A percentile compares a stretch with the other conserved stretches of the same genome.
Evolutionary conservation across 2,113 vertebrate species (phyloP).

Genomic region (Ivindomyrus marchei): DNA sequence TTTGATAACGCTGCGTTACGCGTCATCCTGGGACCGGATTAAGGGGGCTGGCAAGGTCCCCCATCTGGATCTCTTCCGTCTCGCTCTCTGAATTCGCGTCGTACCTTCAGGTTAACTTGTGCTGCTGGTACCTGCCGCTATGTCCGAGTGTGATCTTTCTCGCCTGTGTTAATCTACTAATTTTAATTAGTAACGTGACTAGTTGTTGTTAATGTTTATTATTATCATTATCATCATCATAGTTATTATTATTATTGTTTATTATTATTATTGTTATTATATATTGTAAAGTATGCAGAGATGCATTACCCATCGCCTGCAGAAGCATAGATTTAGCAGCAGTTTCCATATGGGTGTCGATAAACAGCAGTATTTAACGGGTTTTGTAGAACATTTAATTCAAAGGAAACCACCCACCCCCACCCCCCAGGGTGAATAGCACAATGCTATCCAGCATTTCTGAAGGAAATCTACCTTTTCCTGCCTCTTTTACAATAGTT

Average conservation of each 20-base stretch:
- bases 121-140: background rate
- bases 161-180: background rate
- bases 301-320: background rate
- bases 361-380: background rate
- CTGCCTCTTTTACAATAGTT: background rate
- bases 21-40: background rate
- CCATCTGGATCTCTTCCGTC: background rate
- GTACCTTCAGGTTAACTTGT: background rate
- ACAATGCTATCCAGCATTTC: background rate
- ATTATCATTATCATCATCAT: background rate
- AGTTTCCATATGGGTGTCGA: background rate
- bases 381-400: background rate
- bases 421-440: background rate
- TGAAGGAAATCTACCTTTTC: constrained; percentile 12
- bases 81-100: background rate
- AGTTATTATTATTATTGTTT: too few species aligned
- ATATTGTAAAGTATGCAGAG: background rate
- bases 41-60: background rate
- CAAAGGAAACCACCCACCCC: background rate
- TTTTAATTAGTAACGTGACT: background rate
- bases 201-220: background rate
- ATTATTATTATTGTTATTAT: background rate
- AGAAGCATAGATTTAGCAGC: background rate
- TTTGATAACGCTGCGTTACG: background rate
- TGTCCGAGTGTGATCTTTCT: background rate